Evolutionary conservation across 2,113 vertebrate genomes (phyloP).

Genomic region (Sus scrofa): DNA sequence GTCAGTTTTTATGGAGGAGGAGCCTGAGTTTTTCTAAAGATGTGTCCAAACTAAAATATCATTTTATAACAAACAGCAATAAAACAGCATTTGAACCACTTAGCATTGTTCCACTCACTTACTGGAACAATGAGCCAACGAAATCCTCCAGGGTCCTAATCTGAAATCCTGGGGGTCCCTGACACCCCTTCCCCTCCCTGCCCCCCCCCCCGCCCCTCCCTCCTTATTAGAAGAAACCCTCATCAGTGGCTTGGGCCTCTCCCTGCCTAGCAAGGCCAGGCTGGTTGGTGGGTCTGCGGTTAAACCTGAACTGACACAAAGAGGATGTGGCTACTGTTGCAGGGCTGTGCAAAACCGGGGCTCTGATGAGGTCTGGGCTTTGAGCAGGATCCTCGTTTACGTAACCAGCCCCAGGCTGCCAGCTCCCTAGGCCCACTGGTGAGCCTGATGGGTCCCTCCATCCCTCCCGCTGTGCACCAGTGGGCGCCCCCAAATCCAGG

Average conservation of each 20-base stretch:
- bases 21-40: neutral
- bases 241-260: neutral
- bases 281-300: neutral
- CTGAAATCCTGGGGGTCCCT: neutral
- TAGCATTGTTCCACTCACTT: neutral
- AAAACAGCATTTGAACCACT: neutral
- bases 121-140: neutral
- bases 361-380: neutral
- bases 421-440: neutral
- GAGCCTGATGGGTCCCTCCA: neutral
- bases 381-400: neutral
- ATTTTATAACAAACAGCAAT: neutral
- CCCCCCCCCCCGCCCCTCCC: neutral
- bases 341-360: neutral
- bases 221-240: neutral
- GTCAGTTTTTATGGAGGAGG: neutral
- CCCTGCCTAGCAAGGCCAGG: neutral
- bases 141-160: neutral
- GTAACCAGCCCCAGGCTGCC: neutral
- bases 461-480: neutral
- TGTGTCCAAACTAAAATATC: neutral
- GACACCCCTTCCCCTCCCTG: accelerated
- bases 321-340: neutral
- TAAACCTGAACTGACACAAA: conserved; percentile 11
- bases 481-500: neutral